phyloP scores from a whole-genome alignment of 2,113 vertebrate species.

The Dendrocopos noguchii region DNA sequence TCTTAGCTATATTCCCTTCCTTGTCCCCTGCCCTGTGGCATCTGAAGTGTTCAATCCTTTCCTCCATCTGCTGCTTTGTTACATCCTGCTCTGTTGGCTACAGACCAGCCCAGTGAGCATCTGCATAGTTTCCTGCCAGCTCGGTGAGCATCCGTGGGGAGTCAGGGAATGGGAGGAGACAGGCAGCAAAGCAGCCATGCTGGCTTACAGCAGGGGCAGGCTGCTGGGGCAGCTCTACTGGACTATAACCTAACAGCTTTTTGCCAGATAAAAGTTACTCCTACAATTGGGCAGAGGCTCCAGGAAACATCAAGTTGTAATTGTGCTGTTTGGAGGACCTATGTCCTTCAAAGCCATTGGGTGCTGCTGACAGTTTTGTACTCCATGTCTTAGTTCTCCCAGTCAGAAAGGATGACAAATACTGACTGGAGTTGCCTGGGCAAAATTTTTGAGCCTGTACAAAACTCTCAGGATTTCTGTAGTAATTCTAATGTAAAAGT shows the following conservation, averaged over 20 bases:
- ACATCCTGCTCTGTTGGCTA: background rate
- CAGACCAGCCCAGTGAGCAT: background rate
- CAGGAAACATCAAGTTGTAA: fast-evolving
- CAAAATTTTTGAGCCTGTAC: background rate
- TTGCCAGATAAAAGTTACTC: background rate
- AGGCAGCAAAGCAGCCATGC: background rate
- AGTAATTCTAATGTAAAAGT: background rate
- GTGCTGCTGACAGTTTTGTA: background rate
- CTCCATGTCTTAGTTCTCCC: background rate
- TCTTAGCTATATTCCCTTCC: background rate
- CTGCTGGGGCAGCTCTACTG: background rate
- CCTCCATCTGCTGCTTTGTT: background rate
- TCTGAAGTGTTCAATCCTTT: background rate
- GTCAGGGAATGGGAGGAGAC: background rate
- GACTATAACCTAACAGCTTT: background rate
- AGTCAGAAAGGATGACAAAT: background rate
- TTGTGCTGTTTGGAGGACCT: background rate
- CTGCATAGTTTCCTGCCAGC: fast-evolving
- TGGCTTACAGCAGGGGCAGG: background rate
- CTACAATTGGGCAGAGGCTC: background rate
- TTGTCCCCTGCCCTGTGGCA: background rate
- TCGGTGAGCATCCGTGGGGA: fast-evolving
- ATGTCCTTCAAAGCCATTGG: no score
- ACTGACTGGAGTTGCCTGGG: background rate
- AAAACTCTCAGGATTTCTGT: background rate